Base-by-base conservation (phyloP, 2,888 invertebrate species). In the Vannuccia rotundouncinata region DNA sequence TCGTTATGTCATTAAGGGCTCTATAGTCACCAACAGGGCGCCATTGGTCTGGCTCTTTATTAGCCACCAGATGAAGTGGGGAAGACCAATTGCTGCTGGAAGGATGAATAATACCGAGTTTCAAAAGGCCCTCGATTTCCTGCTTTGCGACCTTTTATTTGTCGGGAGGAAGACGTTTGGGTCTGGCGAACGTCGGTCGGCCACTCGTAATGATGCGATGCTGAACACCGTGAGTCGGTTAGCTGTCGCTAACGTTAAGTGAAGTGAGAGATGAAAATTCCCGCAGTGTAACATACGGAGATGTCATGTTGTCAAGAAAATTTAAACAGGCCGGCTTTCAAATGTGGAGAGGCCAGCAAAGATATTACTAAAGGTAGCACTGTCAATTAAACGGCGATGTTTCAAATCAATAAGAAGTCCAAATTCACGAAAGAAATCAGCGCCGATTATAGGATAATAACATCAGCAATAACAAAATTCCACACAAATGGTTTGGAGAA, bases 61-160 rank as follows among this genome's bases (percentile, higher is more conserved):
- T 77, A 1, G 77, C 29, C 2, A 59, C 86, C 82, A 86, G 80
- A 78, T 86, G 86, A 0, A 89, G 82, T 0, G 87, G 89, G 74
- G 85, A 86, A 0, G 88, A 84, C 88, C 87, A 89, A 0, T 83
- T 82, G 59, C 87, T 87, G 0, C 84, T 85, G 0, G 88, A 89
- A 0, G 87, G 88, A 0, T 88, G 83, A 59, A 87, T 87, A 13
- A 89, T 87, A 0, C 88, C 89, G 27, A 84, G 82, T 28, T 88
- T 73, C 27, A 73, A 28, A 73, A 73, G 73, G 5, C 27, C 29
- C 73, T 73, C 27, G 73, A 73, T 27, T 73, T 73, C 73, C 22
- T 28, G 73, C 73, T 73, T 73, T 73, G 73, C 73, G 73, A 73
- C 73, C 73, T 27, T 22, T 28, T 13, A 28, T 28, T 73, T 73